phyloP scores from a whole-genome alignment of 2,888 invertebrate genomes.

The Isotomurus palustris region DNA sequence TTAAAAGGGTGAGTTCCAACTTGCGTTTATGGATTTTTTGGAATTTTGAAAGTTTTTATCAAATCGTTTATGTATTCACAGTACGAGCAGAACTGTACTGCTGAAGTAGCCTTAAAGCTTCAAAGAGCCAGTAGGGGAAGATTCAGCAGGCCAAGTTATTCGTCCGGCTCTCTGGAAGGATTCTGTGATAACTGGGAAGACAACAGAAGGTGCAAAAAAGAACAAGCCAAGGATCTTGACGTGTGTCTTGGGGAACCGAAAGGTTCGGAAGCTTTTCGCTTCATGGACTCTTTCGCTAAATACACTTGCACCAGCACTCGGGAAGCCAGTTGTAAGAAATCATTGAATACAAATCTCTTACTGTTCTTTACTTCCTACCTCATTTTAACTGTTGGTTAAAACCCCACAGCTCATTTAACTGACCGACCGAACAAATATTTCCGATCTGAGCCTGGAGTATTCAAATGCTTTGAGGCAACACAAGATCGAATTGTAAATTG shows the following conservation, averaged over 20 bases:
- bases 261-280: conserved; percentile 25
- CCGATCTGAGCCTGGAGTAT: conserved; percentile 22
- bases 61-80: too few relatives aligned
- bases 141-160: too few relatives aligned
- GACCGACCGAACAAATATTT: conserved; percentile 19
- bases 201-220: conserved; percentile 20
- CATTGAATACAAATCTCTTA: background rate
- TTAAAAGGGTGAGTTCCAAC: conserved; percentile 10
- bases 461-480: conserved; percentile 27
- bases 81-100: too few relatives aligned
- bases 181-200: conserved; percentile 23
- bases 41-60: too few relatives aligned
- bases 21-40: too few relatives aligned
- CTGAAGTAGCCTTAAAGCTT: background rate
- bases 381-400: background rate
- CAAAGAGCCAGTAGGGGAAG: background rate
- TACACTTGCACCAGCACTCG: conserved; percentile 28
- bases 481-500: conserved; percentile 35
- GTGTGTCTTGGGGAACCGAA: conserved; percentile 17
- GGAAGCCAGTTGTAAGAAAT: conserved; percentile 14
- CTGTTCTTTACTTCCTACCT: background rate
- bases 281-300: conserved; percentile 26
- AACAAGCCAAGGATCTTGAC: conserved; percentile 27
- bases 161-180: too few relatives aligned
- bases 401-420: conserved; percentile 20